Evolutionary conservation across 2,888 invertebrate species (phyloP).

Genomic region (Cerastis rubricosa): DNA sequence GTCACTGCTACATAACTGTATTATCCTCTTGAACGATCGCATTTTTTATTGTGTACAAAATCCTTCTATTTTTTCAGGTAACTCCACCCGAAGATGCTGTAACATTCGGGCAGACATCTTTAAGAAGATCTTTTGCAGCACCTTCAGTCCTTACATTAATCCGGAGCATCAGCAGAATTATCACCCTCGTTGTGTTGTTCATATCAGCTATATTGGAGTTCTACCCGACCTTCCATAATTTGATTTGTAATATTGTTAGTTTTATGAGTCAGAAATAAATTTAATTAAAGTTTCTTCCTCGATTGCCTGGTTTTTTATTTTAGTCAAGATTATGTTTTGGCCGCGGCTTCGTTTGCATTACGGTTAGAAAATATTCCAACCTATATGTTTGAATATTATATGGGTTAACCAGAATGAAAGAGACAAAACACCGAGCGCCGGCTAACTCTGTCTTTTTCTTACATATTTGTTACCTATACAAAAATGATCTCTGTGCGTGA

Average conservation of each 20-base stretch:
- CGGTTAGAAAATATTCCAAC: not conserved
- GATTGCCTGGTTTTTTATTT: not conserved
- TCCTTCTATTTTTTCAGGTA: conserved; percentile 74
- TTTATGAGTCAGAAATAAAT: conserved; percentile 67
- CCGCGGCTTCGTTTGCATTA: not conserved
- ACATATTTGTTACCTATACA: not conserved
- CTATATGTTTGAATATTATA: not conserved
- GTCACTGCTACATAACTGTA: too few relatives aligned
- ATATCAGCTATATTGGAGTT: conserved; percentile 78
- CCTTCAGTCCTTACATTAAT: conserved; percentile 73
- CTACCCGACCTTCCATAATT: conserved; percentile 75
- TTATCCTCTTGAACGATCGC: not conserved
- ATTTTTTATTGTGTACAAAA: not conserved
- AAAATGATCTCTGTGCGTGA: not conserved
- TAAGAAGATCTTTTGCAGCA: conserved; percentile 76
- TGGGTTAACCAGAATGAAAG: not conserved
- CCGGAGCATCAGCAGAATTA: conserved; percentile 76
- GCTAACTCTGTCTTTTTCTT: not conserved
- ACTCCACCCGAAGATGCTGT: conserved; percentile 76
- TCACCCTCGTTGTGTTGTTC: conserved; percentile 75
- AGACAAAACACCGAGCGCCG: not conserved
- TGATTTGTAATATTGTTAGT: conserved; percentile 66
- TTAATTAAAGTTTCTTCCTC: not conserved
- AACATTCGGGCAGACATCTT: conserved; percentile 72
- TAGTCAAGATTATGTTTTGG: not conserved